A percentile compares a stretch with the other conserved stretches of the same genome.
These are phyloP conservation scores for Carollia perspicillata DNA, from an alignment of 2,113 vertebrate genomes.

Conservation along the genomic window DNA sequence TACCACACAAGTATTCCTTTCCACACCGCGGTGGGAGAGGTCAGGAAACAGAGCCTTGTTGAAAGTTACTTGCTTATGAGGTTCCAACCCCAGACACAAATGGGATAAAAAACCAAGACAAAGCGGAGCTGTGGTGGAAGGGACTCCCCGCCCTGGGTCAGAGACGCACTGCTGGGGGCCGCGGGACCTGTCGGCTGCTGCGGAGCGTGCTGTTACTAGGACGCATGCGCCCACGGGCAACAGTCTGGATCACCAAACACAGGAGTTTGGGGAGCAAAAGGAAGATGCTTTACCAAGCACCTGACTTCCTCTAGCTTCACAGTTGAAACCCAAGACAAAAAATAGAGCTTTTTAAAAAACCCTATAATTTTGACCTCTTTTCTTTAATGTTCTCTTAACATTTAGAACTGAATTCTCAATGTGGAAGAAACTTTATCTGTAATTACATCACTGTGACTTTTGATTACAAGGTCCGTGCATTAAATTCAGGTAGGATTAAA, in stretches of 20 bases:
- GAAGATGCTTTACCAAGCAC: fast-evolving
- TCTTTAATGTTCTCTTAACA: neutral
- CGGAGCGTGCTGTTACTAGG: no score
- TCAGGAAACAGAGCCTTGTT: no score
- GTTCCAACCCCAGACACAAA: neutral
- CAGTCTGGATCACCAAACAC: no score
- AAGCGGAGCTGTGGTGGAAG: neutral
- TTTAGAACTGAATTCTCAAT: neutral
- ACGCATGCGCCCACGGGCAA: no score
- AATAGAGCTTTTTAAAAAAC: neutral
- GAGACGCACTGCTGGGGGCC: no score
- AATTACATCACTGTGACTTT: neutral
- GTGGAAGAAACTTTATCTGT: neutral
- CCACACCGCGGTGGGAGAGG: fast-evolving
- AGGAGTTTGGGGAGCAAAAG: neutral
- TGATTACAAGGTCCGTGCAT: neutral
- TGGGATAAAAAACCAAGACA: neutral
- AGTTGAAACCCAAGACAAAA: neutral
- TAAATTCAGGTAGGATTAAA: neutral
- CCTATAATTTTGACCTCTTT: neutral
- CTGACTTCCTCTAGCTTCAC: neutral
- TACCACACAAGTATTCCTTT: neutral
- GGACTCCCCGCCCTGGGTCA: no score
- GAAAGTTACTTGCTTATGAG: neutral
- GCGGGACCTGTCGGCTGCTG: no score